Evolutionary conservation across 2,113 vertebrate genomes (phyloP), one percentile per base, ranked within the genome.

Genomic region (Coturnix japonica): DNA sequence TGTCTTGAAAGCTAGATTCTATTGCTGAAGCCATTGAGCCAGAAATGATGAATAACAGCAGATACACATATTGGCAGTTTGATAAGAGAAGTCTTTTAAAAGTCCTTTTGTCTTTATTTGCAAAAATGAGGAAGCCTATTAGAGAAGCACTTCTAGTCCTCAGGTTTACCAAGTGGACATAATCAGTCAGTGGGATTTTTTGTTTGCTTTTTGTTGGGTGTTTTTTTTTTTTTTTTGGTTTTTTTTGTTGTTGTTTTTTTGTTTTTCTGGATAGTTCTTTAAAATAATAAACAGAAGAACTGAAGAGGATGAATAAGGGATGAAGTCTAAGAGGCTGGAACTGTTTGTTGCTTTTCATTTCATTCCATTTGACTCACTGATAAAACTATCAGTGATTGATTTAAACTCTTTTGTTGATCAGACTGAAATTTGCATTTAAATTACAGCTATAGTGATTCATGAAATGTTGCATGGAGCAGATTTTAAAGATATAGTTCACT

Each of bases 361-460:
- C 2, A n/a, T 79, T 81, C 21, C 1, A 11, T 74, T 79, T 73
- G 47, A 76, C 72, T 37, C 11, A 33, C 2, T 37, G 11, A 63
- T 74, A 79, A 87, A 65, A 20, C 41, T 41, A 41, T 9, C 13
- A 30, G 3, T 0, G 0, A 7, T 44, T 14, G 51, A 70, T 84
- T 83, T n/a, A 46, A 90, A 31, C 8, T 28, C 14, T n/a, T 41
- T 76, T 33, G 8, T 81, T 75, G 18, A 65, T 47, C 49, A 39
- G n/a, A 39, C 19, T 81, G 61, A 84, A 81, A 78, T 86, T 33
- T 84, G 13, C 16, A 19, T 86, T 90, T 86, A 46, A 33, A 44
- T 15, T 51, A 23, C 17, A 75, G 35, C 35, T 64, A 7, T 23
- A 31, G n/a, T 57, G 18, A 15, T 30, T 75, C 0, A 0, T 43